Percentiles rank a stretch among this genome's conserved stretches.
Evolutionary conservation across 1,140 invertebrate species (phyloP).

Genomic region (Brachionus rubens): DNA sequence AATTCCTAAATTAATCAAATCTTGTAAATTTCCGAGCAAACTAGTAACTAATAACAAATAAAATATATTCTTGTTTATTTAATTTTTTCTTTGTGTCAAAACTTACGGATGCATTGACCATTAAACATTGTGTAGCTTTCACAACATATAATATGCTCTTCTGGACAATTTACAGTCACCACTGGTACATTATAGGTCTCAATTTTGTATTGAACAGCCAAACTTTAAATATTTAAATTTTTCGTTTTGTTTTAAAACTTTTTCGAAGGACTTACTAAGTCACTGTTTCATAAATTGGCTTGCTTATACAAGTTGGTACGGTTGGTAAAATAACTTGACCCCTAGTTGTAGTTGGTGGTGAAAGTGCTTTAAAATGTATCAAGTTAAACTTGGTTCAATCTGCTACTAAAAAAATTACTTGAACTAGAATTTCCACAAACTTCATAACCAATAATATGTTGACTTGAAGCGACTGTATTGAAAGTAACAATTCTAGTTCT

Average conservation of each 20-base stretch:
- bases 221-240: background rate
- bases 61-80: background rate
- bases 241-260: background rate
- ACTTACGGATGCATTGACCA: slow-evolving; percentile 41
- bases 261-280: slow-evolving; percentile 20
- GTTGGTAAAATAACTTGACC: slow-evolving; percentile 9
- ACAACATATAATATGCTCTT: slow-evolving; percentile 30
- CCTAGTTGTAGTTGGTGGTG: background rate
- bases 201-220: slow-evolving; percentile 19
- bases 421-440: slow-evolving; percentile 45
- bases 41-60: slow-evolving; percentile 6
- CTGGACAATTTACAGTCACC: slow-evolving; percentile 13
- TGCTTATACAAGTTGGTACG: slow-evolving; percentile 16
- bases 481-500: slow-evolving; percentile 34
- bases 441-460: slow-evolving; percentile 44
- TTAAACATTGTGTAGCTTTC: slow-evolving; percentile 38
- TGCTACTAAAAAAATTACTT: slow-evolving; percentile 14
- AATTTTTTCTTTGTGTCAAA: background rate
- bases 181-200: slow-evolving; percentile 39
- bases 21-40: slow-evolving; percentile 40
- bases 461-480: slow-evolving; percentile 16
- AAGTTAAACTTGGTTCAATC: too few relatives aligned
- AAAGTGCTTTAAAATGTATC: background rate
- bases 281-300: slow-evolving; percentile 44
- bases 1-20: slow-evolving; percentile 44